These are phyloP conservation scores for Odontomachus brunneus DNA, from an alignment of 1,140 invertebrate genomes.

Conservation along the genomic window DNA sequence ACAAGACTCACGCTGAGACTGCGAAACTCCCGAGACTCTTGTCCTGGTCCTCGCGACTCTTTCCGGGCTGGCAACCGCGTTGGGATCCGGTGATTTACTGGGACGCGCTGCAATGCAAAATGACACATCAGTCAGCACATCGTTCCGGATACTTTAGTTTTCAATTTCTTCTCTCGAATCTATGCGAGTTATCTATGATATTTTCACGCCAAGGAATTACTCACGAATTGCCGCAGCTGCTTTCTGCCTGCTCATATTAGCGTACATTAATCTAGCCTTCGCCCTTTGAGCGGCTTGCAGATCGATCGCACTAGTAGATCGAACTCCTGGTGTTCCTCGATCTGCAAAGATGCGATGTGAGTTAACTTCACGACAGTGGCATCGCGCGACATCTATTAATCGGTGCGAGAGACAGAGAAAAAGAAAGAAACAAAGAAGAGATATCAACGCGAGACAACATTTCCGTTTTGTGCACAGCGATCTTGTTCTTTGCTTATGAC, in stretches of 20 bases:
- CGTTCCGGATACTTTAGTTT: background rate
- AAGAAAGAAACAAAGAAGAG: background rate
- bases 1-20: slow-evolving; percentile 94
- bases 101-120: slow-evolving; percentile 86
- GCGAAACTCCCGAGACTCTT: slow-evolving; percentile 91
- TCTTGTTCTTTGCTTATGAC: slow-evolving; percentile 18
- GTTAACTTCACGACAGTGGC: slow-evolving; percentile 33
- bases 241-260: slow-evolving; percentile 91
- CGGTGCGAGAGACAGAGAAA: slow-evolving; percentile 8
- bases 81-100: slow-evolving; percentile 86
- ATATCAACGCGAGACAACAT: background rate
- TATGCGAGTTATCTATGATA: background rate
- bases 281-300: slow-evolving; percentile 94
- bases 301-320: slow-evolving; percentile 97
- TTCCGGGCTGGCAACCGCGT: slow-evolving; percentile 87
- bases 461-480: slow-evolving; percentile 45
- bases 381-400: background rate
- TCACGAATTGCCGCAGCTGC: slow-evolving; percentile 92
- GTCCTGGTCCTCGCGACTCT: slow-evolving; percentile 88
- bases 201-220: slow-evolving; percentile 67
- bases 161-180: background rate
- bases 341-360: slow-evolving; percentile 71
- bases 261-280: slow-evolving; percentile 92
- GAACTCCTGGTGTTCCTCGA: slow-evolving; percentile 85
- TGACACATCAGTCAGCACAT: background rate